Evolutionary conservation across 2,113 vertebrate genomes (phyloP).

Genomic region (Microcebus jonahi): DNA sequence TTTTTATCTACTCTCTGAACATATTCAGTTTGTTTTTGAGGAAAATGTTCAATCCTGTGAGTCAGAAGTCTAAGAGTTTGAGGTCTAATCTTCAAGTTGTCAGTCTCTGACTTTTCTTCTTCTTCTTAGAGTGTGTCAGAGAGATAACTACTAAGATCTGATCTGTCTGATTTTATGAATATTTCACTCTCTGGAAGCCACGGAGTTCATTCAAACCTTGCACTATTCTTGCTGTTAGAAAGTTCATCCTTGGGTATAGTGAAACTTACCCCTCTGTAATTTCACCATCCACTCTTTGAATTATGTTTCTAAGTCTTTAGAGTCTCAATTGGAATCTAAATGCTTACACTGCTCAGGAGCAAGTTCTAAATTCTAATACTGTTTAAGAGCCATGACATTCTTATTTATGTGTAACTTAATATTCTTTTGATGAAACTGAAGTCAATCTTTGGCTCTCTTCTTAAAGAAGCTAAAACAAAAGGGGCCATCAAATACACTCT

Average conservation of each 20-base stretch:
- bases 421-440: slow-evolving; percentile 72
- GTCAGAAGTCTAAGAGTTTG: background rate
- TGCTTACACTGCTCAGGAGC: background rate
- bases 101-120: background rate
- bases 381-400: slow-evolving; percentile 28
- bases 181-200: background rate
- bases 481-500: slow-evolving; percentile 57
- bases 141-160: background rate
- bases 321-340: background rate
- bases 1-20: background rate
- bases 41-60: background rate
- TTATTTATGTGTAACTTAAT: slow-evolving; percentile 62
- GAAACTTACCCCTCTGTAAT: background rate
- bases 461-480: slow-evolving; percentile 76
- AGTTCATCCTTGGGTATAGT: background rate
- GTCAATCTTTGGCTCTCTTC: slow-evolving; percentile 66
- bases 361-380: slow-evolving; percentile 50
- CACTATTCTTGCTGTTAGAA: background rate
- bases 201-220: background rate
- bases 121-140: background rate
- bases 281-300: background rate
- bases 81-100: background rate
- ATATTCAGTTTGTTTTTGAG: background rate
- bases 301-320: background rate
- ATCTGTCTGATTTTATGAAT: background rate